These are phyloP conservation scores for Anarhynchus alexandrinus DNA, from an alignment of 2,113 vertebrate species.

Conservation along the genomic window DNA sequence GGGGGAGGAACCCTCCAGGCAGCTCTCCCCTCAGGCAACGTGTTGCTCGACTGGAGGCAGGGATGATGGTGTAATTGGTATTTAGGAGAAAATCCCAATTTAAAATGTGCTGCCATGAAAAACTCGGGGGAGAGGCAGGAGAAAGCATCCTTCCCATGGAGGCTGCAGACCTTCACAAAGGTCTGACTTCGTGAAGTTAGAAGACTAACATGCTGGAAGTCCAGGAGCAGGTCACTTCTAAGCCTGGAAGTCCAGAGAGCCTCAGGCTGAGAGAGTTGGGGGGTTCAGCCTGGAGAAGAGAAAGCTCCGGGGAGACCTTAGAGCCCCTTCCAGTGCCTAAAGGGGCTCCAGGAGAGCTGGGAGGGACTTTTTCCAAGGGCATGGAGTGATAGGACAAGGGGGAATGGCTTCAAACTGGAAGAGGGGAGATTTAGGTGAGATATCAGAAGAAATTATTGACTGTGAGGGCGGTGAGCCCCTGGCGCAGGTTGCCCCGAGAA, in stretches of 20 bases:
- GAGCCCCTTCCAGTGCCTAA: too few species aligned
- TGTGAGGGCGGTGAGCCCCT: too few species aligned
- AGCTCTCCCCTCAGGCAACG: neutral
- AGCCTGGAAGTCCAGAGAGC: neutral
- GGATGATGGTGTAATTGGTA: neutral
- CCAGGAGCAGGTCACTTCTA: neutral
- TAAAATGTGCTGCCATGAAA: neutral
- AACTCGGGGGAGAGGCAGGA: neutral
- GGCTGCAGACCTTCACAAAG: neutral
- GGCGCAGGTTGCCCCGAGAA: too few species aligned
- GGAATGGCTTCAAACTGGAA: too few species aligned
- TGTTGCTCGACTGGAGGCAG: neutral
- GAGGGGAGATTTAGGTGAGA: too few species aligned
- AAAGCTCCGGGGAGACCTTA: too few species aligned
- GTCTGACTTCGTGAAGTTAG: neutral
- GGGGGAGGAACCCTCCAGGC: neutral
- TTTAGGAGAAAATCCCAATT: neutral
- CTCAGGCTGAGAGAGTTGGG: too few species aligned
- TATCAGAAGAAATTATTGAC: too few species aligned
- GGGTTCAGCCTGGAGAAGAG: too few species aligned
- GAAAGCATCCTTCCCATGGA: neutral
- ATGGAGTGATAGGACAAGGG: too few species aligned
- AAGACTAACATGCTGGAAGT: neutral
- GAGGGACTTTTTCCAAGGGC: too few species aligned
- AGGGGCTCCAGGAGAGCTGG: too few species aligned